phyloP scores from a whole-genome alignment of 2,888 invertebrate species.

The Drosophila multiciliata region DNA sequence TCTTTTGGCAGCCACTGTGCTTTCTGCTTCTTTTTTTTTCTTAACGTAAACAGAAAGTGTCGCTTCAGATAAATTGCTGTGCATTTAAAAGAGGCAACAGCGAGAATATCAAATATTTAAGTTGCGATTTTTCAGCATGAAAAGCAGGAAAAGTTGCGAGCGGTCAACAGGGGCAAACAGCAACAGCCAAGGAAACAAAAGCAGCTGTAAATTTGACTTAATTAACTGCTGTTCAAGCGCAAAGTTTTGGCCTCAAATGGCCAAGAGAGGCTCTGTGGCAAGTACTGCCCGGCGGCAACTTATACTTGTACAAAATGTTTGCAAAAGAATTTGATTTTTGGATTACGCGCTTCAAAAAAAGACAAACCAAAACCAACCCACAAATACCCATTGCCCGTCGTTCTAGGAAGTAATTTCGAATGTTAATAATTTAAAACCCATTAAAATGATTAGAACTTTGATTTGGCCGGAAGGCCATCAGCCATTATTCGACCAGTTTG shows the following conservation, averaged over 20 bases:
- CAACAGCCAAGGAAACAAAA: constrained; percentile 18
- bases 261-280: constrained; percentile 48
- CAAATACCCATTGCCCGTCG: not conserved
- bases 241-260: constrained; percentile 53
- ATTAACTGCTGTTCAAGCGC: constrained; percentile 75
- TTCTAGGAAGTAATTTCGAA: constrained; percentile 57
- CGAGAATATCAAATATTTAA: constrained; percentile 63
- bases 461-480: constrained; percentile 63
- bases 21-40: not conserved
- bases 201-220: constrained; percentile 70
- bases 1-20: constrained; percentile 61
- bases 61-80: constrained; percentile 31
- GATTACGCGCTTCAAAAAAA: constrained; percentile 57
- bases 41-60: constrained; percentile 50
- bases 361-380: not conserved
- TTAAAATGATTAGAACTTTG: constrained; percentile 72
- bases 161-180: constrained; percentile 46
- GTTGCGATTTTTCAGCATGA: constrained; percentile 68
- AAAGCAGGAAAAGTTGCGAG: constrained; percentile 53
- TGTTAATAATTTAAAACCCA: constrained; percentile 74
- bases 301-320: constrained; percentile 67
- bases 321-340: constrained; percentile 74
- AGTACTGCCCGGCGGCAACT: constrained; percentile 59
- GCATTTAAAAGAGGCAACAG: constrained; percentile 28
- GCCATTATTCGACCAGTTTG: constrained; percentile 23